Conservation (phyloP, 2,113 vertebrate genomes). For the Tragelaphus scriptus region DNA sequence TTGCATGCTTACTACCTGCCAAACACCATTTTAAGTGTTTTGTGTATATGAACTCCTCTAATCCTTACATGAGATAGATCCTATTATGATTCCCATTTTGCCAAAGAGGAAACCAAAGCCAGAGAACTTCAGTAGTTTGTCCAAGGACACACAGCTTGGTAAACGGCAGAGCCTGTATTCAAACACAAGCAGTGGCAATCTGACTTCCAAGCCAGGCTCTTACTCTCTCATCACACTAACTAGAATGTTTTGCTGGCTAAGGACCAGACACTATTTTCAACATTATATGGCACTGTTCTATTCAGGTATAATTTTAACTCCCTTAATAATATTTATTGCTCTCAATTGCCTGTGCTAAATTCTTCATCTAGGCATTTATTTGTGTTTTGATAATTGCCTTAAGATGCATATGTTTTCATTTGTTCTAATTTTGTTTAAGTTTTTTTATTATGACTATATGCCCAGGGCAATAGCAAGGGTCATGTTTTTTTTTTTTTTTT, state of each 20-base stretch:
- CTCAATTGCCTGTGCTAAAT: constrained; percentile 14
- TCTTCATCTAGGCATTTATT: constrained; percentile 10
- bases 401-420: constrained; percentile 38
- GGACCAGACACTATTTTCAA: not conserved
- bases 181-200: not conserved
- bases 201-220: not conserved
- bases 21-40: not conserved
- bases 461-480: not conserved
- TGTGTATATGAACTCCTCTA: not conserved
- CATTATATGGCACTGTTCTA: not conserved
- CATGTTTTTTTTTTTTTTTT: not conserved
- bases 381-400: constrained; percentile 49
- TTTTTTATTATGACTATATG: constrained; percentile 23
- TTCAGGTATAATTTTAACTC: constrained; percentile 34
- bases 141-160: not conserved
- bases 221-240: not conserved
- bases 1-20: not conserved
- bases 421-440: constrained; percentile 43
- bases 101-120: not conserved
- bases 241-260: not conserved
- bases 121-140: not conserved
- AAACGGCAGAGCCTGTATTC: not conserved
- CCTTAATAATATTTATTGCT: constrained; percentile 28
- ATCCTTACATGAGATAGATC: not conserved
- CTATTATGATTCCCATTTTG: not conserved